Evolutionary conservation across 1,140 invertebrate genomes (phyloP).

Genomic region (Parapsyche elsis): DNA sequence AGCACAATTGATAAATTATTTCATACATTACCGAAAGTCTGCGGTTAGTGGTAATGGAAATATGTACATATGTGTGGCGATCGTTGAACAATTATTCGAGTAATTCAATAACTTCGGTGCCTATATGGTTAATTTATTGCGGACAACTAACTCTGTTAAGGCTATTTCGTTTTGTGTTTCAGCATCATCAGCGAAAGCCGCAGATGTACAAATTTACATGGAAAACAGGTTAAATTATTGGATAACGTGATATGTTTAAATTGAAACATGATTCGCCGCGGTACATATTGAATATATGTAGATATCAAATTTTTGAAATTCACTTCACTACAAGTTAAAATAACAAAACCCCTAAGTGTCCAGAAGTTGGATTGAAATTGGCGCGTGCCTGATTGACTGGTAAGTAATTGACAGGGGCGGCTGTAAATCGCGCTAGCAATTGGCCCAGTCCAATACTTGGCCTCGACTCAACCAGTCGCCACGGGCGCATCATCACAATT

Average conservation of each 20-base stretch:
- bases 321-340: too few species aligned
- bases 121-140: constrained; percentile 5
- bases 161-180: constrained; percentile 5
- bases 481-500: not conserved
- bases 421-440: constrained; percentile 47
- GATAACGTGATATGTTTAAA: too few species aligned
- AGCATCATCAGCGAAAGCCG: not conserved
- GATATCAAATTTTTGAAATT: too few species aligned
- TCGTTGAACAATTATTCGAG: constrained; percentile 20
- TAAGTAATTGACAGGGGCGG: constrained; percentile 49
- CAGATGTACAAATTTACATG: constrained; percentile 19
- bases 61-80: not conserved
- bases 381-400: constrained; percentile 45
- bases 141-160: not conserved
- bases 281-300: not conserved
- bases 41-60: not conserved
- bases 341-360: too few species aligned
- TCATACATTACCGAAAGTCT: not conserved
- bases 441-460: constrained; percentile 37
- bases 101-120: constrained; percentile 10
- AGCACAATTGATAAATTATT: not conserved
- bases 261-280: too few species aligned
- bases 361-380: not conserved
- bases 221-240: not conserved
- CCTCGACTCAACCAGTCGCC: constrained; percentile 30